Evolutionary conservation across 1,140 invertebrate genomes (phyloP).

Genomic region (Melanaphis sacchari): DNA sequence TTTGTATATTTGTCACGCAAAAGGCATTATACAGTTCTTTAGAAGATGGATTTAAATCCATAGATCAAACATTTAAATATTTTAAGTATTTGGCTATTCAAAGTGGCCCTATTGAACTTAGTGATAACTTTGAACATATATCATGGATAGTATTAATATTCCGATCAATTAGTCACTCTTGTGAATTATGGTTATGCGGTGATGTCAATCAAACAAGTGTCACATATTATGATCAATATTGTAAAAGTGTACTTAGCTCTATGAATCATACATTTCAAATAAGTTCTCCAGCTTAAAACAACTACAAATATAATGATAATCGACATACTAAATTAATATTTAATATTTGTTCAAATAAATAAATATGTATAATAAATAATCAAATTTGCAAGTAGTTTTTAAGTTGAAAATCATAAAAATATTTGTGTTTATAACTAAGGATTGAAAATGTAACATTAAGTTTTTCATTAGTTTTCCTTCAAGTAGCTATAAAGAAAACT

Average conservation of each 20-base stretch:
- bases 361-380: not conserved
- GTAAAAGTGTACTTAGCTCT: not conserved
- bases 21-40: not conserved
- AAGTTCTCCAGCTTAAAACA: not conserved
- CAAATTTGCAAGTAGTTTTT: no score
- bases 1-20: not conserved
- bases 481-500: no score
- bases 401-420: no score
- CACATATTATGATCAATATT: conserved; percentile 21
- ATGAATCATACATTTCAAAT: not conserved
- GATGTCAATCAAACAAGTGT: not conserved
- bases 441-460: no score
- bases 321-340: no score
- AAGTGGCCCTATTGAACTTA: not conserved
- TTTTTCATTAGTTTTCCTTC: no score
- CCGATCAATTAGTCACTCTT: not conserved
- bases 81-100: conserved; percentile 16
- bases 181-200: conserved; percentile 43
- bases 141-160: not conserved
- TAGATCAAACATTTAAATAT: not conserved
- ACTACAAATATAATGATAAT: not conserved
- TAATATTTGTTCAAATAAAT: no score
- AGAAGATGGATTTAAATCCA: not conserved
- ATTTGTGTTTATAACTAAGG: no score
- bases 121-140: not conserved